Conservation (phyloP, 2,888 invertebrate species). For the Petrolisthes manimaculis region DNA sequence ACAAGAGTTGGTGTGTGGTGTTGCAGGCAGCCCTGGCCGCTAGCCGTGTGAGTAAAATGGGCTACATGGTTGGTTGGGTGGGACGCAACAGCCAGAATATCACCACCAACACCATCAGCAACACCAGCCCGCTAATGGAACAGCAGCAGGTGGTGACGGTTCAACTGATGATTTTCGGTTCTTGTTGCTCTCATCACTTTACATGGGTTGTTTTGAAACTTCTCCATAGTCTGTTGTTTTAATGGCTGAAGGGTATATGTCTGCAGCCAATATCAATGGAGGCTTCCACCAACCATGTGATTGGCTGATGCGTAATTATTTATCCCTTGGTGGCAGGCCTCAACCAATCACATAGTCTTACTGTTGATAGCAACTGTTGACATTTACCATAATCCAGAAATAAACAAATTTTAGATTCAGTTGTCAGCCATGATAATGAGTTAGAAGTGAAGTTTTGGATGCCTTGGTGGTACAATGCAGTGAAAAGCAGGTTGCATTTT, state of each 20-base stretch:
- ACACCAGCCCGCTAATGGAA: constrained; percentile 39
- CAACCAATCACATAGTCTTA: no score
- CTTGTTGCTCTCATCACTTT: not conserved
- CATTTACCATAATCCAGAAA: no score
- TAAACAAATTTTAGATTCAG: no score
- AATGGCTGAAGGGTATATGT: not conserved
- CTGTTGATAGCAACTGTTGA: no score
- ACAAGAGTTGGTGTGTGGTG: constrained; percentile 60
- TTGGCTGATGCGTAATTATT: no score
- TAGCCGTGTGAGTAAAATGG: constrained; percentile 62
- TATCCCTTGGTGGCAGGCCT: no score
- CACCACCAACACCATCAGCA: constrained; percentile 43
- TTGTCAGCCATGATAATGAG: no score
- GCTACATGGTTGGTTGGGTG: constrained; percentile 63
- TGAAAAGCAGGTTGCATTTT: no score
- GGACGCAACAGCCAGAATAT: constrained; percentile 59
- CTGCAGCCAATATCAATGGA: no score
- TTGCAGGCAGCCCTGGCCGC: constrained; percentile 63
- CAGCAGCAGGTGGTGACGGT: constrained; percentile 54
- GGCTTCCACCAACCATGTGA: no score
- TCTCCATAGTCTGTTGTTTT: not conserved
- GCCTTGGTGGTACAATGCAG: no score
- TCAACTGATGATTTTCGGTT: constrained; percentile 40
- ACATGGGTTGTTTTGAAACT: not conserved
- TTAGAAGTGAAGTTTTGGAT: no score